Evolutionary conservation across 2,113 vertebrate species (phyloP).

Genomic region (Sprattus sprattus): DNA sequence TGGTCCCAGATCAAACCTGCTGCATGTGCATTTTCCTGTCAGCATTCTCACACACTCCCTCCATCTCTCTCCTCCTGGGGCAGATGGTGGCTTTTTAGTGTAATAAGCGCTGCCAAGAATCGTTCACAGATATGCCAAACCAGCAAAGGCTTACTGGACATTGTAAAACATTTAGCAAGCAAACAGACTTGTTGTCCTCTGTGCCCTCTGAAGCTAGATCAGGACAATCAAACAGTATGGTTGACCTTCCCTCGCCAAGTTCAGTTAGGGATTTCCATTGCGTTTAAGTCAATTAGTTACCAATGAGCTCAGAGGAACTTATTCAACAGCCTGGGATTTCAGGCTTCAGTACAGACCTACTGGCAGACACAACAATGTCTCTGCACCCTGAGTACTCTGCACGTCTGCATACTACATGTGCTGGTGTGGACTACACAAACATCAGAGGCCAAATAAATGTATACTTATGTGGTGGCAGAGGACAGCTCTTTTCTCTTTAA

Average conservation of each 20-base stretch:
- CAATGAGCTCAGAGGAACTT: background rate
- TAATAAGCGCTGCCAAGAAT: background rate
- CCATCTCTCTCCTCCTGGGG: background rate
- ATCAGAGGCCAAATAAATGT: background rate
- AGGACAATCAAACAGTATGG: background rate
- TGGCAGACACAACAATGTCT: background rate
- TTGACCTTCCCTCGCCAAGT: background rate
- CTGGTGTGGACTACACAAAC: background rate
- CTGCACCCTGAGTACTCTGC: background rate
- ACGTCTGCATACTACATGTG: background rate
- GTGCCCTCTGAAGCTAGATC: conserved; percentile 3
- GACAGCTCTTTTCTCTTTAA: background rate
- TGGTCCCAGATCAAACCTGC: background rate
- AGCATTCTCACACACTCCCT: background rate
- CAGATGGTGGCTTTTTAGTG: background rate
- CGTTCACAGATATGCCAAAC: background rate
- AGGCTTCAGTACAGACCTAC: background rate
- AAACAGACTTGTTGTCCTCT: background rate
- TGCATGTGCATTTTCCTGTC: background rate
- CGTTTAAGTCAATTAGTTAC: conserved; percentile 9
- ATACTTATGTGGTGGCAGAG: background rate
- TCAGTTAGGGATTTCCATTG: background rate
- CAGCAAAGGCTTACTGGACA: background rate
- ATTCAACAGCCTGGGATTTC: background rate
- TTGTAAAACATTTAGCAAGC: background rate